phyloP scores from a whole-genome alignment of 30 jellyfish, hydroid and myxozoan species.

The Aurelia sp. region DNA sequence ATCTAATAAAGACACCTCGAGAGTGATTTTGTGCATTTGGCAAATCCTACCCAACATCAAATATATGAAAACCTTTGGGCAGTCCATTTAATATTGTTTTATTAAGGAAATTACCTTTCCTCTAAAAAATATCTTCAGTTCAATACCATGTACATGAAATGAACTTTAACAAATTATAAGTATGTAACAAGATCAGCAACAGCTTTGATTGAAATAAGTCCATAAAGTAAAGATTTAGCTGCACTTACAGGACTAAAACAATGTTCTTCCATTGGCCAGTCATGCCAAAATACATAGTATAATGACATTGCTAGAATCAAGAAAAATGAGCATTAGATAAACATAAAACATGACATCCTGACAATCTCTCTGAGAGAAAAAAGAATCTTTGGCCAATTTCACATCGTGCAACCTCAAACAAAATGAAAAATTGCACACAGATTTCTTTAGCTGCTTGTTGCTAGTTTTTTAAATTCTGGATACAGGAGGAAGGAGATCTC shows the following conservation, averaged over 20 bases:
- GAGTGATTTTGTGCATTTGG: no score
- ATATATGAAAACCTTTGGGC: no score
- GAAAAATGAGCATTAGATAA: background rate
- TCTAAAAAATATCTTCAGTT: no score
- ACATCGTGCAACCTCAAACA: no score
- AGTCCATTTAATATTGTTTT: no score
- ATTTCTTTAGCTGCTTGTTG: background rate
- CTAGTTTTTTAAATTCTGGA: background rate
- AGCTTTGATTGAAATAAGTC: no score
- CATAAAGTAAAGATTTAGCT: background rate
- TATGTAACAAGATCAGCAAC: background rate
- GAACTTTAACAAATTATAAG: background rate
- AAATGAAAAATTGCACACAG: background rate
- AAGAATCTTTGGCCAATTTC: background rate
- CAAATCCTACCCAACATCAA: no score
- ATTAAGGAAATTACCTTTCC: no score
- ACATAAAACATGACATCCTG: no score
- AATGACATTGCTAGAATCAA: slow-evolving; percentile 36
- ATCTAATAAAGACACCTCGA: no score
- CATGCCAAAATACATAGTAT: slow-evolving; percentile 52
- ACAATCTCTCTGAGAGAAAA: background rate
- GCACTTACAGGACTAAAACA: slow-evolving; percentile 54
- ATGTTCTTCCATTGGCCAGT: slow-evolving; percentile 55
- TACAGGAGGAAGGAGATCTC: background rate
- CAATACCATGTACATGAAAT: background rate